phyloP scores from a whole-genome alignment of 2,797 vertebrate species.

The Anabacerthia variegaticeps region DNA sequence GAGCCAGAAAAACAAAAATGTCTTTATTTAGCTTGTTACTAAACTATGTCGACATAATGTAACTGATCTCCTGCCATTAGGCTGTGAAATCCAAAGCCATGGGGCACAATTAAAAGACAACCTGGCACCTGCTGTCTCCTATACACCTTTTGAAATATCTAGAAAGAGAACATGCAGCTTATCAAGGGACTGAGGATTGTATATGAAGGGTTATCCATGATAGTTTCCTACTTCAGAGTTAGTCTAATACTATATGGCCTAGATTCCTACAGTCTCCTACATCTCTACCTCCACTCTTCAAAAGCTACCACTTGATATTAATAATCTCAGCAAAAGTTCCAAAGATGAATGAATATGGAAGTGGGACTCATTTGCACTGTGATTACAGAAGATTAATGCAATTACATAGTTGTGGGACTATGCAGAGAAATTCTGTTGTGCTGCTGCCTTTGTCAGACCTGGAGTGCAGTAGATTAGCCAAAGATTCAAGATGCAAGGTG shows the following conservation, averaged over 20 bases:
- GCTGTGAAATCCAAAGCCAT: constrained; percentile 36
- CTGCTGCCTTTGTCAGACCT: background rate
- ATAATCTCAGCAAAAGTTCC: background rate
- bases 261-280: background rate
- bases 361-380: background rate
- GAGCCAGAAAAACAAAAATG: constrained; percentile 23
- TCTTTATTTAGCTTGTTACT: constrained; percentile 37
- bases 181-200: background rate
- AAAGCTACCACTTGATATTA: background rate
- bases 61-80: constrained; percentile 63
- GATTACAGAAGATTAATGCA: background rate
- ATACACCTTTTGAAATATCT: background rate
- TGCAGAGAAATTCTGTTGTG: background rate
- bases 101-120: constrained; percentile 54
- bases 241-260: background rate
- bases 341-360: background rate
- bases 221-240: background rate
- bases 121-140: constrained; percentile 40
- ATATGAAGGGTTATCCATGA: background rate
- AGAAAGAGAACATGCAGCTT: background rate
- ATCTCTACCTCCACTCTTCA: background rate
- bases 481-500: background rate
- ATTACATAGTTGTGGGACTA: background rate
- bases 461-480: background rate
- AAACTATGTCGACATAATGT: constrained; percentile 8